Evolutionary conservation across 1,140 invertebrate genomes (phyloP).

Genomic region (Platorchestia sp.): DNA sequence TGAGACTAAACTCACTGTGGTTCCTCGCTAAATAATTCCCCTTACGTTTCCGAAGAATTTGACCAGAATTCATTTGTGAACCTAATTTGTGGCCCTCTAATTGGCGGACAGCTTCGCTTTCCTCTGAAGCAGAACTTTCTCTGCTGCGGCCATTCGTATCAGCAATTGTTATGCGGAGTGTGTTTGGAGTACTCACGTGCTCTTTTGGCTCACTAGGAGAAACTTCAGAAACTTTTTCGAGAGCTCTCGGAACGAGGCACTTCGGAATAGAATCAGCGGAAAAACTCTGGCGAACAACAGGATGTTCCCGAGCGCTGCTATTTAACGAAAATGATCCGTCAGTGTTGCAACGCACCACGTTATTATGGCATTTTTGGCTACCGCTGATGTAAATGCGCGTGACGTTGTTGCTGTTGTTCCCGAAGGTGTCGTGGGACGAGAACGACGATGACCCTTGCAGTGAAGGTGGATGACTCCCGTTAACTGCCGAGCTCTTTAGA

Average conservation of each 20-base stretch:
- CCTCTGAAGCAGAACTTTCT: background rate
- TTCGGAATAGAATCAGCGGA: background rate
- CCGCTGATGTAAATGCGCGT: slow-evolving; percentile 30
- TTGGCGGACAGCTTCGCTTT: background rate
- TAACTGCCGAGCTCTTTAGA: background rate
- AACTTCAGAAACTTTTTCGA: background rate
- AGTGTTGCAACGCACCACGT: slow-evolving; percentile 4
- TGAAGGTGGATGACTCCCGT: background rate
- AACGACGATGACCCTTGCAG: background rate
- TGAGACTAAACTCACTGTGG: background rate
- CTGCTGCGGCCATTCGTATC: background rate
- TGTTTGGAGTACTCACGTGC: background rate
- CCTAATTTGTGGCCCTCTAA: background rate
- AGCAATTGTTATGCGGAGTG: slow-evolving; percentile 1
- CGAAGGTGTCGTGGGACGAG: background rate
- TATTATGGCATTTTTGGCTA: slow-evolving; percentile 30
- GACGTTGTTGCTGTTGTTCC: background rate
- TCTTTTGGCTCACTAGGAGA: background rate
- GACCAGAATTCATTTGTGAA: background rate
- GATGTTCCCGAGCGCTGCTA: background rate
- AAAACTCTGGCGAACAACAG: background rate
- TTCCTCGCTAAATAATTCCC: background rate
- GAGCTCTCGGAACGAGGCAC: background rate
- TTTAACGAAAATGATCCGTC: slow-evolving; percentile 5
- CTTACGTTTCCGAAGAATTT: background rate